These are phyloP conservation scores for Pseudomyrmex sp. DNA, from an alignment of 1,140 invertebrate species.

Conservation along the genomic window DNA sequence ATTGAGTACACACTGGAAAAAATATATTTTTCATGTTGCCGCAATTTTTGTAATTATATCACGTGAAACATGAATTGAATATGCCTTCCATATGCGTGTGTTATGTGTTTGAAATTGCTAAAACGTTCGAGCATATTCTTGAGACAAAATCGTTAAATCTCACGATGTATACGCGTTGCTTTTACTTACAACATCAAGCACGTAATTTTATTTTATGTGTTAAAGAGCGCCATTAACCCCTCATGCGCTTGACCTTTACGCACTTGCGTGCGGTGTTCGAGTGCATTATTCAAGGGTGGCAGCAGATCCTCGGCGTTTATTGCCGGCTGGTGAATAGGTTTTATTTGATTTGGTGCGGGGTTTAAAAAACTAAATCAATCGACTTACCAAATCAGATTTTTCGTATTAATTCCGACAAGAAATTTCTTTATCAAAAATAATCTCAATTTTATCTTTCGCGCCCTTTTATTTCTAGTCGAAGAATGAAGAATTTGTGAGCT, in stretches of 20 bases:
- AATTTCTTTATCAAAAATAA: not conserved
- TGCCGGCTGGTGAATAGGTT: not conserved
- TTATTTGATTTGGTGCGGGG: not conserved
- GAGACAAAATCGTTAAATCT: not conserved
- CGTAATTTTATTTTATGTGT: slow-evolving; percentile 39
- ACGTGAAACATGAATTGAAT: too few relatives aligned
- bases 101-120: not conserved
- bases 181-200: slow-evolving; percentile 38
- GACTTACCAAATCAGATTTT: too few relatives aligned
- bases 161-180: slow-evolving; percentile 12
- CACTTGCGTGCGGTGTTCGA: slow-evolving; percentile 22
- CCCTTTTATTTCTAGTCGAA: not conserved
- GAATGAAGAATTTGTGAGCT: not conserved
- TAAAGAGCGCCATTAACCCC: slow-evolving; percentile 47
- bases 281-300: slow-evolving; percentile 24
- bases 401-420: too few relatives aligned
- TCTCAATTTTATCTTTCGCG: not conserved
- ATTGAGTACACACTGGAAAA: too few relatives aligned
- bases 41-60: not conserved
- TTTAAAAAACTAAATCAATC: not conserved
- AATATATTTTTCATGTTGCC: not conserved
- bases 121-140: not conserved
- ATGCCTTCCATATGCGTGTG: not conserved
- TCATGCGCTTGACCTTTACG: slow-evolving; percentile 52
- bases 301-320: slow-evolving; percentile 25